Conservation (phyloP, 2,113 vertebrate genomes). For the Todiramphus saurophagus region DNA sequence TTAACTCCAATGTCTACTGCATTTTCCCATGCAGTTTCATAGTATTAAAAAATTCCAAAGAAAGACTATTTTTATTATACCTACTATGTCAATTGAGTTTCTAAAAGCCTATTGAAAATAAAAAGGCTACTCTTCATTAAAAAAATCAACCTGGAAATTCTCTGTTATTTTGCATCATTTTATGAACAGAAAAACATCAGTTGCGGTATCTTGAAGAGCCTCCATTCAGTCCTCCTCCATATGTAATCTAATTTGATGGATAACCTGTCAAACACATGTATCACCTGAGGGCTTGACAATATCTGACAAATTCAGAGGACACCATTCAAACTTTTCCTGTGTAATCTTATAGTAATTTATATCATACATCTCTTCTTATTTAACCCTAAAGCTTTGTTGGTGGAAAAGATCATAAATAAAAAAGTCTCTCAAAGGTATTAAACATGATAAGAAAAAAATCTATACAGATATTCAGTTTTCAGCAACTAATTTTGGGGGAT, state of each 20-base stretch:
- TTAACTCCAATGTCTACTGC: not conserved
- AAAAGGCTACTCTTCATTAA: not conserved
- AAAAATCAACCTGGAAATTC: not conserved
- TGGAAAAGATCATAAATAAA: not conserved
- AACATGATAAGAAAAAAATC: not conserved
- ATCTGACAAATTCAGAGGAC: not conserved
- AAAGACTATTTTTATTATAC: not conserved
- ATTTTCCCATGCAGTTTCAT: not conserved
- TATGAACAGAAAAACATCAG: not conserved
- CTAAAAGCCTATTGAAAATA: not conserved
- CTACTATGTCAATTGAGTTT: not conserved
- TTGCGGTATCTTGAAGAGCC: not conserved
- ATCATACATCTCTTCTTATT: not conserved
- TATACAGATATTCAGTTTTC: not conserved
- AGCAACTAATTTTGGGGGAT: not conserved
- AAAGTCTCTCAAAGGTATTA: not conserved
- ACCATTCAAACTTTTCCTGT: not conserved
- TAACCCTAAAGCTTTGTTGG: not conserved
- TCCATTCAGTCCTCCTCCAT: not conserved
- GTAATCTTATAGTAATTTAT: not conserved
- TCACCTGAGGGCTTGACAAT: not conserved
- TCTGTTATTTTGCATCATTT: not conserved
- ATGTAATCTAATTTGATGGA: constrained; percentile 1
- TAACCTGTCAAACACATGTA: not conserved
- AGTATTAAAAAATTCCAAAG: not conserved